phyloP scores from a whole-genome alignment of 1,140 invertebrate species.

The Reticulitermes speratus region DNA sequence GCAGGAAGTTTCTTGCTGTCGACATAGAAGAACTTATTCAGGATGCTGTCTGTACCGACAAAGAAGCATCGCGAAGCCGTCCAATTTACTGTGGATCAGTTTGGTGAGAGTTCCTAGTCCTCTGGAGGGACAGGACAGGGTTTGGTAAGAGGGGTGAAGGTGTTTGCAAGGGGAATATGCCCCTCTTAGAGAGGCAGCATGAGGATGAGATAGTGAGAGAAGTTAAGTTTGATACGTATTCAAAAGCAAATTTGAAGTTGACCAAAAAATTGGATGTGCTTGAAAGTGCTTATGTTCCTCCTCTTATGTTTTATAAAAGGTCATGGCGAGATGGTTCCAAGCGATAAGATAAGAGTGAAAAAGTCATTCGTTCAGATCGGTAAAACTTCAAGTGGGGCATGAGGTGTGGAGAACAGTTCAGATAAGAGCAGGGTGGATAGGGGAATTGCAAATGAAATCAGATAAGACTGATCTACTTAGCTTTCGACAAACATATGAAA shows the following conservation, averaged over 20 bases:
- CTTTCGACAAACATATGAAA: background rate
- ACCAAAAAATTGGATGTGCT: background rate
- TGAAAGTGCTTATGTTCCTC: background rate
- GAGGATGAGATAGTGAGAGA: background rate
- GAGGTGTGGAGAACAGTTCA: background rate
- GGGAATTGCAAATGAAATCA: background rate
- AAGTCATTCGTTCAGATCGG: background rate
- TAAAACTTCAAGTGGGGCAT: background rate
- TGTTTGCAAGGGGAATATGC: background rate
- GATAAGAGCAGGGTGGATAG: background rate
- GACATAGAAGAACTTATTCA: background rate
- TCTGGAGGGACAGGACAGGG: background rate
- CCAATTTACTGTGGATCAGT: constrained; percentile 18
- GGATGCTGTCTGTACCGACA: background rate
- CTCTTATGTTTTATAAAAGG: background rate
- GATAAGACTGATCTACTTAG: background rate
- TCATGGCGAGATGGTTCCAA: background rate
- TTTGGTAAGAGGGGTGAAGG: no score
- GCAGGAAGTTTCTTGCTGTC: no score
- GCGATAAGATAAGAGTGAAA: background rate
- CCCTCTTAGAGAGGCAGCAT: no score
- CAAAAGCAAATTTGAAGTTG: background rate
- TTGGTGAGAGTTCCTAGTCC: background rate
- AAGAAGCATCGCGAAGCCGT: constrained; percentile 8
- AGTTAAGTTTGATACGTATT: background rate